Evolutionary conservation across 1,140 invertebrate species (phyloP).

Genomic region (Pseudobourletiella spinata): DNA sequence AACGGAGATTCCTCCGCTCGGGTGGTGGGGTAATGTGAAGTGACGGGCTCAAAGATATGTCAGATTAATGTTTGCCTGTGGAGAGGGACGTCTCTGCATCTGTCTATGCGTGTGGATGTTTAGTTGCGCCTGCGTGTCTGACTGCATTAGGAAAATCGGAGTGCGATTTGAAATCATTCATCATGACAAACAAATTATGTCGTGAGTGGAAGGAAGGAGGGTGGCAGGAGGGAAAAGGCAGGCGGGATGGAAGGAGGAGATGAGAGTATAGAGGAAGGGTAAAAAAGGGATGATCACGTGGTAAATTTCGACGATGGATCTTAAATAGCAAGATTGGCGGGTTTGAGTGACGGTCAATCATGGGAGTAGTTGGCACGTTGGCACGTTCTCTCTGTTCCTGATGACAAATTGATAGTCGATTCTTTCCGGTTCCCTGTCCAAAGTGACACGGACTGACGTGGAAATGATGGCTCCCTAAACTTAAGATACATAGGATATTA

Average conservation of each 20-base stretch:
- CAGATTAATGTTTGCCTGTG: too few relatives aligned
- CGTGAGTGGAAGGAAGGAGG: background rate
- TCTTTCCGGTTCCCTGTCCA: constrained; percentile 26
- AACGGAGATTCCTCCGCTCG: too few relatives aligned
- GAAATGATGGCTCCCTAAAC: constrained; percentile 21
- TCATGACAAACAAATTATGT: constrained; percentile 3
- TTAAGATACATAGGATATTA: constrained; percentile 26
- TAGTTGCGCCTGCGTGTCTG: too few relatives aligned
- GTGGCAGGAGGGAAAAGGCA: too few relatives aligned
- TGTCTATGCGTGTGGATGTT: too few relatives aligned
- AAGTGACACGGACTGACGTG: constrained; percentile 25
- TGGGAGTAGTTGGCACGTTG: constrained; percentile 16
- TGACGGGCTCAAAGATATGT: too few relatives aligned
- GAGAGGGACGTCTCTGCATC: too few relatives aligned
- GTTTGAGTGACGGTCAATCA: constrained; percentile 31
- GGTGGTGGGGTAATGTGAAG: too few relatives aligned
- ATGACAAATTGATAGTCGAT: constrained; percentile 35
- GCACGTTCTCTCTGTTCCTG: constrained; percentile 22
- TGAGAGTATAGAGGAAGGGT: background rate
- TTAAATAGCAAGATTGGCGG: constrained; percentile 3
- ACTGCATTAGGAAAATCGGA: too few relatives aligned
- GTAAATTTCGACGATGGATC: background rate
- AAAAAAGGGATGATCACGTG: background rate
- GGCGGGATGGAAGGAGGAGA: too few relatives aligned
- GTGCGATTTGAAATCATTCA: constrained; percentile 3